Conservation (phyloP, 2,797 vertebrate genomes). For the Ficedula albicollis region DNA sequence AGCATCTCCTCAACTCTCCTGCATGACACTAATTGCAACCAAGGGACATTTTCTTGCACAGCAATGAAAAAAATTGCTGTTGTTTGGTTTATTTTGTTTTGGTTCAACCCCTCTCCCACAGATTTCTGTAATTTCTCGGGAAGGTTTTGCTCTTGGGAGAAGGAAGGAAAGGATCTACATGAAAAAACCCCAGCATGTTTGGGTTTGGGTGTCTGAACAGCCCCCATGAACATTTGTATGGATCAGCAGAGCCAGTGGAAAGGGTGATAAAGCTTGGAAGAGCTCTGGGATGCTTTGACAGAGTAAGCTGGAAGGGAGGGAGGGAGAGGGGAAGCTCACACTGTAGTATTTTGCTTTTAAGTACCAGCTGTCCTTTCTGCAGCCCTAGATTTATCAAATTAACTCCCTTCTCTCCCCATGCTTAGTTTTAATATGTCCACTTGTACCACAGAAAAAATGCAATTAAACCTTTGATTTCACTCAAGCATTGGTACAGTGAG, state of each 20-base stretch:
- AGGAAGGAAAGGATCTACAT: neutral
- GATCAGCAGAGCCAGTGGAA: neutral
- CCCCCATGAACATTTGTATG: neutral
- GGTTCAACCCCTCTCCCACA: accelerated
- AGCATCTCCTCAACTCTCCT: neutral
- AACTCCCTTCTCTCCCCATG: neutral
- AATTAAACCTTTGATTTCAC: neutral
- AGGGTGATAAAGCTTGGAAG: neutral
- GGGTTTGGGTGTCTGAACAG: neutral
- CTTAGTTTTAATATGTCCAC: neutral
- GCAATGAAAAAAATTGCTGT: neutral
- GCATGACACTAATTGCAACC: neutral
- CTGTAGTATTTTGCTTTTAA: neutral
- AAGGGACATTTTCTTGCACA: neutral
- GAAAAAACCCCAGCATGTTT: neutral
- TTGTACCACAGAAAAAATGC: neutral
- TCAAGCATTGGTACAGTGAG: neutral
- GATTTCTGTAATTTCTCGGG: neutral
- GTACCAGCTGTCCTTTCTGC: neutral
- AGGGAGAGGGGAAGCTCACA: neutral
- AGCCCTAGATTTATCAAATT: neutral
- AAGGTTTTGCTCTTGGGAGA: neutral
- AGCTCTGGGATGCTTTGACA: neutral
- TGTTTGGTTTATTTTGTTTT: neutral
- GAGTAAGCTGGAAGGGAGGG: neutral